Evolutionary conservation across 2,797 vertebrate genomes (phyloP).

Genomic region (Chlorospingus semifuscus): DNA sequence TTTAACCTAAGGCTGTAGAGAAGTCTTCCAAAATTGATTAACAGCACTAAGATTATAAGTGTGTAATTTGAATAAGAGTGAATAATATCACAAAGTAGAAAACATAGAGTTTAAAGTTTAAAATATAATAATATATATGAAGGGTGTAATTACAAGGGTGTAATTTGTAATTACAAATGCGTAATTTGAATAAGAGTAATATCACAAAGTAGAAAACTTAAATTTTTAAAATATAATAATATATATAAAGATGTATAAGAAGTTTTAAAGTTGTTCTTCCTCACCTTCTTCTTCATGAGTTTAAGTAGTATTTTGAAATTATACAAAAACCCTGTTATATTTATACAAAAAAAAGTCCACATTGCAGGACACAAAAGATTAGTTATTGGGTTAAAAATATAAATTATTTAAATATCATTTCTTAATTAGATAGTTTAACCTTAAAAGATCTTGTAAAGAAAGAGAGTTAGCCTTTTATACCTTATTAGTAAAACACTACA

Average conservation of each 20-base stretch:
- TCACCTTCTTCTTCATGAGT: not conserved
- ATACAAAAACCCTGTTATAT: too few relatives aligned
- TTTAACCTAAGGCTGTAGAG: not conserved
- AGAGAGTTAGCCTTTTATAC: not conserved
- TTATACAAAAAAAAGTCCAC: too few relatives aligned
- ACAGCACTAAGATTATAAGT: not conserved
- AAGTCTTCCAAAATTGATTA: not conserved
- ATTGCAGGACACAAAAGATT: not conserved
- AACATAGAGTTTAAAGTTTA: not conserved
- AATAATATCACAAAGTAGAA: not conserved
- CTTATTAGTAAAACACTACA: not conserved
- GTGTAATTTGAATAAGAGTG: not conserved
- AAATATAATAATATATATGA: not conserved
- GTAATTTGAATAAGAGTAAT: not conserved
- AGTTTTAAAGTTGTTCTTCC: not conserved
- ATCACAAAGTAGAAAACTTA: not conserved
- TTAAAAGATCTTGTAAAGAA: not conserved
- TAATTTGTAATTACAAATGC: not conserved
- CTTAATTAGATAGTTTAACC: not conserved
- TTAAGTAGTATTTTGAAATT: not conserved
- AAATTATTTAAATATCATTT: not conserved
- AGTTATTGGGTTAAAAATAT: not conserved
- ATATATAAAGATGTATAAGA: not conserved
- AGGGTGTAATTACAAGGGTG: not conserved
- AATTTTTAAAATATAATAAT: too few relatives aligned